Evolutionary conservation across 2,888 invertebrate genomes (phyloP).

Genomic region (Andrena minutula): DNA sequence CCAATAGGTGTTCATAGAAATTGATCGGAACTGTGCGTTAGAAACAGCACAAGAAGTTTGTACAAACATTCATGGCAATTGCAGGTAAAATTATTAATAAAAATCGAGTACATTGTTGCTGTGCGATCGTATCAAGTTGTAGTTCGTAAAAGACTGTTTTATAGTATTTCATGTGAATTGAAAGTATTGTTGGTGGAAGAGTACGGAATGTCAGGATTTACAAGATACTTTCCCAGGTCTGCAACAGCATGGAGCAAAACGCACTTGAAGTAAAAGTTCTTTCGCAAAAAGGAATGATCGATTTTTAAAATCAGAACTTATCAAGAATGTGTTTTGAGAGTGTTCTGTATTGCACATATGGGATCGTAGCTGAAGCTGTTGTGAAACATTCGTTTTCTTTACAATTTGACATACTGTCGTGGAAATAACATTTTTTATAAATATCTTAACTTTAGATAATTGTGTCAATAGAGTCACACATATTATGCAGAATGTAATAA

Average conservation of each 20-base stretch:
- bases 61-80: neutral
- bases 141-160: neutral
- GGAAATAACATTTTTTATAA: neutral
- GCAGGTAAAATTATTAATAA: neutral
- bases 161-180: neutral
- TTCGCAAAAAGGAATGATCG: neutral
- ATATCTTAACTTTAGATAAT: slow-evolving; percentile 1
- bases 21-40: too few relatives aligned
- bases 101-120: neutral
- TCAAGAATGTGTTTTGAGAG: too few relatives aligned
- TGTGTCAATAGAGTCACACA: neutral
- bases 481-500: slow-evolving; percentile 34
- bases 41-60: too few relatives aligned
- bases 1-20: too few relatives aligned
- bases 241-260: too few relatives aligned
- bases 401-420: neutral
- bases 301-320: too few relatives aligned
- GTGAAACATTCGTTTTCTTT: neutral
- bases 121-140: neutral
- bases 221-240: too few relatives aligned
- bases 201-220: neutral
- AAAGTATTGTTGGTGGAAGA: neutral
- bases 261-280: neutral
- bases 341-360: neutral
- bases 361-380: neutral